These are phyloP conservation scores for Semaprochilodus insignis DNA, from an alignment of 2,797 vertebrate genomes.

Conservation along the genomic window DNA sequence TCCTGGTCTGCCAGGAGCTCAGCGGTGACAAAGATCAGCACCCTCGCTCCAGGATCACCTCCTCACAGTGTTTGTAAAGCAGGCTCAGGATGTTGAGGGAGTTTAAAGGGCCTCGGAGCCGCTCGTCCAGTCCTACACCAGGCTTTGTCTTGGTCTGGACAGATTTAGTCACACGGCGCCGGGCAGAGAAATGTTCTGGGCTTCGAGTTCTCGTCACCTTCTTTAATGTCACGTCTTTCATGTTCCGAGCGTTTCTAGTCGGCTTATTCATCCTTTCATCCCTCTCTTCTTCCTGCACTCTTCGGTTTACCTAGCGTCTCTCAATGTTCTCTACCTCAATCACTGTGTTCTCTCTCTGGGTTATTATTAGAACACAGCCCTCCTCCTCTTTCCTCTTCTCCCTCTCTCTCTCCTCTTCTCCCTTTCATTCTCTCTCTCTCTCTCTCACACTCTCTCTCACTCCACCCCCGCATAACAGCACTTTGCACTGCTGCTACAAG, in stretches of 20 bases:
- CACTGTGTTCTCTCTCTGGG: slow-evolving; percentile 48
- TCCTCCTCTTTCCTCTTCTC: slow-evolving; percentile 41
- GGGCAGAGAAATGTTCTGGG: neutral
- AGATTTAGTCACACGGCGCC: too few relatives aligned
- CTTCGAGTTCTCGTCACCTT: neutral
- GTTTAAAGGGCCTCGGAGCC: neutral
- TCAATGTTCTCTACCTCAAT: slow-evolving; percentile 53
- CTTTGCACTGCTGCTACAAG: slow-evolving; percentile 41
- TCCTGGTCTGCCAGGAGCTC: neutral
- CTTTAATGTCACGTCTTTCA: neutral
- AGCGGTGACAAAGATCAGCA: neutral
- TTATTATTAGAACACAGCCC: slow-evolving; percentile 60
- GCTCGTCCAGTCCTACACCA: too few relatives aligned
- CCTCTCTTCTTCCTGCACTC: slow-evolving; percentile 1
- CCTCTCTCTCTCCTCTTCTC: slow-evolving; percentile 42
- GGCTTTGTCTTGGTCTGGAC: neutral
- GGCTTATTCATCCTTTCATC: neutral
- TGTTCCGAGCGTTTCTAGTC: neutral
- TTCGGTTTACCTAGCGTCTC: slow-evolving; percentile 31
- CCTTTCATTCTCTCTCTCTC: slow-evolving; percentile 17
- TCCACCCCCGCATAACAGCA: slow-evolving; percentile 46
- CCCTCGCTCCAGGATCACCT: neutral
- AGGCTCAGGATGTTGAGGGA: neutral
- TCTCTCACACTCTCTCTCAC: slow-evolving; percentile 27
- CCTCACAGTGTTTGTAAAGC: neutral